Evolutionary conservation across 1,140 invertebrate species (phyloP).

Genomic region (Drosophila jambulina): DNA sequence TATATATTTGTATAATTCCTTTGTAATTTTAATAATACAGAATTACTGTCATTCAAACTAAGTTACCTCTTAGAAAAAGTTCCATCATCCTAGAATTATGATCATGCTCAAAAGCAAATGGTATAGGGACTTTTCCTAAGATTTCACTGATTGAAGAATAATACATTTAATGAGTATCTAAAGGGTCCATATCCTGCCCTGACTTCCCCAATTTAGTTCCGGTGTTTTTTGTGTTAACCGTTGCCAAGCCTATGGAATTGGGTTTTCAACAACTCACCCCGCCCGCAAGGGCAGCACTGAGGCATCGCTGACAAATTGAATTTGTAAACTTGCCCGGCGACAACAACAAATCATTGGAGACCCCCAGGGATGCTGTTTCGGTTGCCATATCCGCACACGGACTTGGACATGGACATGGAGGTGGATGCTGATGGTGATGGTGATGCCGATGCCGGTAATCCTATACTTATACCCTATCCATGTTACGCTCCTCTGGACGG

Average conservation of each 20-base stretch:
- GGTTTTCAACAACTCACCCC: conserved; percentile 50
- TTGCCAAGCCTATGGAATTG: conserved; percentile 71
- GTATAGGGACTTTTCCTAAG: no score
- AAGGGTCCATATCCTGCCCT: background rate
- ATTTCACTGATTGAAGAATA: background rate
- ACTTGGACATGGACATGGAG: conserved; percentile 13
- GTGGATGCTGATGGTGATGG: conserved; percentile 9
- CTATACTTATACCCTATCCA: conserved; percentile 54
- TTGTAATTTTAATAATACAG: no score
- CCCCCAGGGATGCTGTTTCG: conserved; percentile 48
- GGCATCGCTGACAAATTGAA: conserved; percentile 79
- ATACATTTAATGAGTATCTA: conserved; percentile 13
- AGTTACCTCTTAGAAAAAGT: no score
- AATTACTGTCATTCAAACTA: no score
- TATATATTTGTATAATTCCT: background rate
- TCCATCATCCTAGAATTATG: no score
- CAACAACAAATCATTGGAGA: conserved; percentile 74
- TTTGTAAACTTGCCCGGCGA: conserved; percentile 72
- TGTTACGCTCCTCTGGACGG: conserved; percentile 75
- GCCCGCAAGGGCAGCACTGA: conserved; percentile 26
- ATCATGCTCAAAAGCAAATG: no score
- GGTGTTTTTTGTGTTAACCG: conserved; percentile 30
- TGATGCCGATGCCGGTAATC: conserved; percentile 60
- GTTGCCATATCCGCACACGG: conserved; percentile 28
- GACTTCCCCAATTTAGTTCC: conserved; percentile 21